Base-by-base conservation (phyloP, 2,888 invertebrate genomes). In the Drosophila peninsularis region DNA sequence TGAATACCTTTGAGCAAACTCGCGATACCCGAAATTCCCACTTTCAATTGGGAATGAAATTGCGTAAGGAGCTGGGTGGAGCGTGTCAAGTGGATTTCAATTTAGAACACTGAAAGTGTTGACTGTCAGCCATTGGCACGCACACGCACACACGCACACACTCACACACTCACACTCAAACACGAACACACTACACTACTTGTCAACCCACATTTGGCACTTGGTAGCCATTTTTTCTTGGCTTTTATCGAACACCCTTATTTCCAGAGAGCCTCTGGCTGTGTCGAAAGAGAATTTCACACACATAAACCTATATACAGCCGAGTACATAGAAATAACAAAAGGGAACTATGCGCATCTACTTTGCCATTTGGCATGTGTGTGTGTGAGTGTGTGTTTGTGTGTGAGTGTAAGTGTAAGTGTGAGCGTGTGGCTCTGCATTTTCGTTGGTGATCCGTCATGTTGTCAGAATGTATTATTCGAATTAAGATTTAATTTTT, bases 391-490 rank as follows among this genome's bases (percentile, higher is more conserved):
- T n/a, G 64, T 32, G 74, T 77, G 73, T 79, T n/a, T n/a, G n/a
- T n/a, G 72, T 75, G 74, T 78, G 72, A 75, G 75, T 61, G 53
- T 49, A 62, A 34, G 61, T 50, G 60, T 61, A 71, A 62, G 64
- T 62, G 56, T 44, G 67, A 32, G 75, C 76, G 71, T 78, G 71
- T 78, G 75, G 77, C 75, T 83, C 79, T 81, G 88, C 80, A 90
- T 90, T 90, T 89, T 90, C 83, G 88, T 86, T 86, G 92, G 92
- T 92, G 92, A 92, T 92, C 92, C 92, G 92, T 92, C 92, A 92
- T 91, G 90, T 91, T 92, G 92, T 92, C 92, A 92, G 91, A 91
- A 92, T 91, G 91, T 91, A 92, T 92, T 92, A 92, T 91, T 90
- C 91, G 92, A 92, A 92, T 92, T 92, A 92, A 92, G 92, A 92